phyloP scores from a whole-genome alignment of 2,797 vertebrate species.

The Eulemur coronatus region DNA sequence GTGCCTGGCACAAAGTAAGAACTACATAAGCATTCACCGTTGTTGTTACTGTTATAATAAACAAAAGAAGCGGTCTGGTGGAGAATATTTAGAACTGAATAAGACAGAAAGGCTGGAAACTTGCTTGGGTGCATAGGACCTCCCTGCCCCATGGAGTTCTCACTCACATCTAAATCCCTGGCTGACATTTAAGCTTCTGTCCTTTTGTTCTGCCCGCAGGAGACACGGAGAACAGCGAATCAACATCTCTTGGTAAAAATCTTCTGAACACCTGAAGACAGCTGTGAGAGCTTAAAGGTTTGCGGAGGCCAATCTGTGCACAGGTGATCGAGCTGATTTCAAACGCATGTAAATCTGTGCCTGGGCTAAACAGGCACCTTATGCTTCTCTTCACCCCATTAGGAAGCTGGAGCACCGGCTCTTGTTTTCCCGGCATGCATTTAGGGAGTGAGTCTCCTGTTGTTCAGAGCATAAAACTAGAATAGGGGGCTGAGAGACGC shows the following conservation, averaged over 20 bases:
- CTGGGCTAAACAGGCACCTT: neutral
- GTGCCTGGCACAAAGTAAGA: neutral
- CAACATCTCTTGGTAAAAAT: constrained; percentile 19
- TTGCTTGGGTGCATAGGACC: neutral
- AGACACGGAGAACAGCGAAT: neutral
- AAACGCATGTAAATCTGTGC: neutral
- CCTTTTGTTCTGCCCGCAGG: constrained; percentile 51
- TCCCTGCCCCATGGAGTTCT: constrained; percentile 48
- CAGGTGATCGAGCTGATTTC: neutral
- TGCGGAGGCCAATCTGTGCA: constrained; percentile 1
- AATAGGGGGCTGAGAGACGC: neutral
- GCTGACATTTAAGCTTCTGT: constrained; percentile 60
- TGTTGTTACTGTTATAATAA: neutral
- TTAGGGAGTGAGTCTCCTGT: neutral
- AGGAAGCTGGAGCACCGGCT: neutral
- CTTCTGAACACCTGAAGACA: constrained; percentile 53
- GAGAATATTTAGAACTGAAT: neutral
- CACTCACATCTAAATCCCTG: constrained; percentile 56
- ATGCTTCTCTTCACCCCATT: neutral
- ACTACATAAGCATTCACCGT: neutral
- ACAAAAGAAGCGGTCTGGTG: neutral
- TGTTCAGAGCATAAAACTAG: neutral
- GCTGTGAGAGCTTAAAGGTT: neutral
- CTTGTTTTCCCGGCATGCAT: neutral
- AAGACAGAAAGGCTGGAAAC: neutral